Evolutionary conservation across 2,797 vertebrate genomes (phyloP), one percentile per base, ranked within the genome.

Genomic region (Pantherophis alleghaniensis): DNA sequence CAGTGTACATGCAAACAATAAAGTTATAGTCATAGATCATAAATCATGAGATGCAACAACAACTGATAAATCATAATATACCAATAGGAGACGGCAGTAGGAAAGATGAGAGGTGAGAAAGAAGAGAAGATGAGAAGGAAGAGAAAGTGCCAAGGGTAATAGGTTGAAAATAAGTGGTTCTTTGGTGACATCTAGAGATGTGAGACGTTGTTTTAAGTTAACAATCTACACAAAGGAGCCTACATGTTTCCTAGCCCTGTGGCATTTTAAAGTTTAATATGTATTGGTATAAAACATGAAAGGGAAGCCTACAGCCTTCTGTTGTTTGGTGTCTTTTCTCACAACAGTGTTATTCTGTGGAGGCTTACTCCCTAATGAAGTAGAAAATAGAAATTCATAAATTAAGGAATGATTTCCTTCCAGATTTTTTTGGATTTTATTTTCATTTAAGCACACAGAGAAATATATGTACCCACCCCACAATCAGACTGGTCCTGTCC

Each of bases 241-340:
- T 94, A 90, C 91, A 94, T 94, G 61, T 96, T 95, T 96, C 93
- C 86, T 94, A 95, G 89, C 93, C 93, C 91, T 92, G 86, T 2
- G 9, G 5, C 47, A 90, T 96, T 96, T 97, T 96, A 95, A 94
- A 96, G 95, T 97, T 96, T 96, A 96, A 96, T 91, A 94, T 9
- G 0, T 24, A 93, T 83, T 93, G 91, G 89, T 95, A 60, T 93
- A 95, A 97, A 97, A 96, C 56, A 51, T 96, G 89, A 91, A 94
- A 63, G 69, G 92, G 94, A 96, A 96, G 32, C 94, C 24, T 2
- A 32, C 47, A 92, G 95, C 95, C 89, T 93, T 59, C 55, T 51
- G 32, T 92, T 94, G 95, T 89, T 63, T 74, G 93, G 93, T 96
- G 96, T 95, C 96, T 96, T 94, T 95, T 94, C 94, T 93, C 94